Evolutionary conservation across 2,113 vertebrate species (phyloP).

Genomic region (Ageneiosus marmoratus): DNA sequence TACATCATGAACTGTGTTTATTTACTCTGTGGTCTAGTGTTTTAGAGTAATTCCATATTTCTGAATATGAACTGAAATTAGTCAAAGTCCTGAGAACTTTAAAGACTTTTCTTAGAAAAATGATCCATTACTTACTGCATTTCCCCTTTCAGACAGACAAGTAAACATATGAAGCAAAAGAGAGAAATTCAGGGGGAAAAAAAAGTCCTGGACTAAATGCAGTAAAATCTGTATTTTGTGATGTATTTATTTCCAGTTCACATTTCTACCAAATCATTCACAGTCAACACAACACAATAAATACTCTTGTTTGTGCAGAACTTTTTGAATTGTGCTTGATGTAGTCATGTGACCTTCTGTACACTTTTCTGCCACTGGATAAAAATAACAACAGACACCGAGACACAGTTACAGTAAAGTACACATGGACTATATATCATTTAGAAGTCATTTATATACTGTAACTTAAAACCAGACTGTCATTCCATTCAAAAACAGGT

Average conservation of each 20-base stretch:
- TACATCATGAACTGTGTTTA: not conserved
- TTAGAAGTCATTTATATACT: no score
- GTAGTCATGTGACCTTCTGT: not conserved
- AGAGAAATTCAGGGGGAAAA: not conserved
- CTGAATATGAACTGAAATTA: no score
- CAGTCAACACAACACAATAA: not conserved
- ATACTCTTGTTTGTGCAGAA: not conserved
- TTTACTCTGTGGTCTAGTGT: not conserved
- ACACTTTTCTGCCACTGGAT: not conserved
- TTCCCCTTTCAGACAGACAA: no score
- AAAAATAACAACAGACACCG: not conserved
- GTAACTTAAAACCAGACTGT: no score
- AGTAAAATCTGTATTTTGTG: not conserved
- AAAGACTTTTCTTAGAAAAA: no score
- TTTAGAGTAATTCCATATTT: not conserved
- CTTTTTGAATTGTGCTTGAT: not conserved
- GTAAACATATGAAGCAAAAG: no score
- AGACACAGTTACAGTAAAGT: no score
- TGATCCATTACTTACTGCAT: no score
- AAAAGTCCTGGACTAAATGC: no score
- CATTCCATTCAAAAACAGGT: no score
- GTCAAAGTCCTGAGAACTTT: no score
- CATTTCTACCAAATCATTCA: not conserved
- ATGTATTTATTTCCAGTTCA: not conserved
- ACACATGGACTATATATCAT: no score